A percentile compares a stretch with the other conserved stretches of the same genome.
phyloP scores from a whole-genome alignment of 2,113 vertebrate genomes.

The Melanostigma gelatinosum region DNA sequence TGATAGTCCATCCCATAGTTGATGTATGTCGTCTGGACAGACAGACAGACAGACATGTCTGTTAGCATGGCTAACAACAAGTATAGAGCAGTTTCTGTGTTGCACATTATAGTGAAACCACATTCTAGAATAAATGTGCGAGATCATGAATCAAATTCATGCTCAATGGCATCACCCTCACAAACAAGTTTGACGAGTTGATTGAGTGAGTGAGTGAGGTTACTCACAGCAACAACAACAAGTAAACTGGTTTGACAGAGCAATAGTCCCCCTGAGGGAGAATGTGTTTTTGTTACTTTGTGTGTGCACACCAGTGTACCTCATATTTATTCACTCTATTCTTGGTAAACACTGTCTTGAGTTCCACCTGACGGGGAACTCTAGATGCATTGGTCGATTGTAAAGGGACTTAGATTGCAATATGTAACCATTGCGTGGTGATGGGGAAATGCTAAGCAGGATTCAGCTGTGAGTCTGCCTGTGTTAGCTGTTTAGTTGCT shows the following conservation, averaged over 20 bases:
- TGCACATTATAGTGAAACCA: background rate
- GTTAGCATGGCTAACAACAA: background rate
- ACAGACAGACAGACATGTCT: background rate
- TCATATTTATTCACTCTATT: constrained; percentile 1
- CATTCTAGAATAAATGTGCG: background rate
- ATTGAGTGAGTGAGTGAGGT: constrained; percentile 15
- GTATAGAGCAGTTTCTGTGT: constrained; percentile 5
- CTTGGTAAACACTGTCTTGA: background rate
- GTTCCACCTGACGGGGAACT: constrained; percentile 30
- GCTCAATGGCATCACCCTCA: background rate
- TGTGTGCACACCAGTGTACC: background rate
- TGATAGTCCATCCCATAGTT: background rate
- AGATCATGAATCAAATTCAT: background rate
- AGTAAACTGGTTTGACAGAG: background rate
- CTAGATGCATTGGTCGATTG: constrained; percentile 22
- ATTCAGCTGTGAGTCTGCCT: constrained; percentile 41
- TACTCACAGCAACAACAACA: constrained; percentile 3
- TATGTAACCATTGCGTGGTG: constrained; percentile 17
- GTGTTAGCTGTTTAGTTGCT: constrained; percentile 55
- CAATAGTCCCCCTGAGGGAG: background rate
- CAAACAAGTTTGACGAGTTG: constrained; percentile 51
- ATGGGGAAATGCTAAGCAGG: constrained; percentile 58
- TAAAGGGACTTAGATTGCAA: constrained; percentile 47
- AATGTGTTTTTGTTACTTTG: constrained; percentile 22
- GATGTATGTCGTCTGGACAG: background rate